Evolutionary conservation across 2,888 invertebrate species (phyloP), one percentile per base, ranked within the genome.

Genomic region (Brachyptera putata): DNA sequence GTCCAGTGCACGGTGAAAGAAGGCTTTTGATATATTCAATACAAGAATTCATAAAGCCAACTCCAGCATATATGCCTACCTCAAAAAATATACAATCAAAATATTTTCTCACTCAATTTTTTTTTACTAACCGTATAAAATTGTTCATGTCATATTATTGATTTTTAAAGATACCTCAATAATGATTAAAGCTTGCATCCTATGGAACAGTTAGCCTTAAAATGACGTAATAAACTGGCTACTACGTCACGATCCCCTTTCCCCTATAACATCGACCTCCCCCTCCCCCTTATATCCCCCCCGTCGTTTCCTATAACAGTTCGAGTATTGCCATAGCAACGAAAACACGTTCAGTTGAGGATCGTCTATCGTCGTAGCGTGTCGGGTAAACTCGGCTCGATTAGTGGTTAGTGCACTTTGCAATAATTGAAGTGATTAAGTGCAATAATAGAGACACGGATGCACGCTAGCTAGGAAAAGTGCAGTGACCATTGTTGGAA

Each of bases 321-420:
- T 11, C 25, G 46, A 39, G 39, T 21, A 21, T 48, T 16, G 39
- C 39, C 39, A 48, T 24, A 24, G 48, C 48, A 50, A 50, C 50
- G 16, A 34, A n/a, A 14, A 16, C 50, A 24, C 48, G 21, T 26
- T 50, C 50, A 50, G 50, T 50, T 3, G 50, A 50, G 50, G 34
- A 11, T 26, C 18, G 34, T 5, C 50, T 14, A 30, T 50, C 14
- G 26, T 1, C 34, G 14, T n/a, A 16, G 46, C 7, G 9, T 22
- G 24, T 46, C 22, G 46, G 46, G 3, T 22, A 5, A n/a, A 24
- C 24, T 22, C 46, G 24, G 24, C 5, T 46, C 22, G 46, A 46
- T 46, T 24, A 46, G 46, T 46, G 46, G 46, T 41, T 41, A 41
- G 14, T 41, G 41, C 37, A 14, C 7, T 30, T 30, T n/a, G n/a